phyloP scores from a whole-genome alignment of 2,113 vertebrate genomes.

The Promerops cafer region DNA sequence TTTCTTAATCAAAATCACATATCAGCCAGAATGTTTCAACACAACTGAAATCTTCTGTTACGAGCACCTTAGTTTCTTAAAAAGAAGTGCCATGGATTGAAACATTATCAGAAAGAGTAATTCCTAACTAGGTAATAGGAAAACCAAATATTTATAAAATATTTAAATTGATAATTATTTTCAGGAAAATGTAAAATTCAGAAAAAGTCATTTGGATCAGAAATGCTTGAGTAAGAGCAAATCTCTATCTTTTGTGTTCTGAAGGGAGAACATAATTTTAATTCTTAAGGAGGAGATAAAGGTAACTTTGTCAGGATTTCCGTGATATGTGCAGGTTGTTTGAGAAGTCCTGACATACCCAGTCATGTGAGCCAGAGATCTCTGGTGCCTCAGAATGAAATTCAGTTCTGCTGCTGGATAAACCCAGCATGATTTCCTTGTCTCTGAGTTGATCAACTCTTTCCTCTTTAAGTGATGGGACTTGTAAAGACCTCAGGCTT shows the following conservation, averaged over 20 bases:
- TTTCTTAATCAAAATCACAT: background rate
- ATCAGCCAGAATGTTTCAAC: background rate
- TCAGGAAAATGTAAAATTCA: background rate
- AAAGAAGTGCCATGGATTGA: background rate
- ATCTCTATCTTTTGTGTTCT: background rate
- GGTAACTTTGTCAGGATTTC: background rate
- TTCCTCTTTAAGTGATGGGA: background rate
- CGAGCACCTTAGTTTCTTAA: background rate
- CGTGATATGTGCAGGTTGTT: background rate
- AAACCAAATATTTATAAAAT: background rate
- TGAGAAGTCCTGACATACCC: background rate
- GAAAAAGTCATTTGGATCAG: background rate
- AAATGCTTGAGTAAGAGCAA: background rate
- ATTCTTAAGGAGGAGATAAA: background rate
- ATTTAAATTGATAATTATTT: background rate
- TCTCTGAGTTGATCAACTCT: background rate
- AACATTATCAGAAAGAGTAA: background rate
- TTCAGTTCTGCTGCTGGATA: background rate
- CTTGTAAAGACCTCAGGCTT: background rate
- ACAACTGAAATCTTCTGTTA: background rate
- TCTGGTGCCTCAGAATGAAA: background rate
- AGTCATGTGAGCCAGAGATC: background rate
- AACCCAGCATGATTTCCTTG: background rate
- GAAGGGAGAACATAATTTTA: background rate
- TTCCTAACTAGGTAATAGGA: background rate